Percentiles rank a stretch among this genome's conserved stretches.
Evolutionary conservation across 1,140 invertebrate genomes (phyloP).

Genomic region (Drosophila saltans): DNA sequence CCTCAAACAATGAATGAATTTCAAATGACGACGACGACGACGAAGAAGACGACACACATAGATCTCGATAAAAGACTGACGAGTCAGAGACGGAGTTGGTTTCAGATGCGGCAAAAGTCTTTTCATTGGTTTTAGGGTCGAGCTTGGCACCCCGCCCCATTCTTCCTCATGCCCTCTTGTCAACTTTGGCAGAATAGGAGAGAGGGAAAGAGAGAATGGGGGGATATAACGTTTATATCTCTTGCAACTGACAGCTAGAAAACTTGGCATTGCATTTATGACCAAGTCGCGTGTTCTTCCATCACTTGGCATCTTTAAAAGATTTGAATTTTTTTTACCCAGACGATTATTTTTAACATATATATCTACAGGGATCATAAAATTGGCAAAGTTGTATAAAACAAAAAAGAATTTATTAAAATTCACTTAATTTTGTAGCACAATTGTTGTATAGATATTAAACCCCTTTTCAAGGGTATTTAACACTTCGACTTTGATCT

Average conservation of each 20-base stretch:
- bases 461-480: background rate
- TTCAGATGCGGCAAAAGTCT: background rate
- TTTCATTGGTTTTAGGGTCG: slow-evolving; percentile 7
- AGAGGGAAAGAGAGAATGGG: background rate
- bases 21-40: slow-evolving; percentile 26
- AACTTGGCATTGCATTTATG: slow-evolving; percentile 75
- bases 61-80: slow-evolving; percentile 21
- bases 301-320: slow-evolving; percentile 1
- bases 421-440: too few species aligned
- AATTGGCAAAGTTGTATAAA: too few species aligned
- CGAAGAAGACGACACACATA: slow-evolving; percentile 16
- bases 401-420: too few species aligned
- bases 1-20: slow-evolving; percentile 59
- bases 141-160: background rate
- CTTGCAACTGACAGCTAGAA: slow-evolving; percentile 17
- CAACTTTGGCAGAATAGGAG: too few species aligned
- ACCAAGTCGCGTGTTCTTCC: slow-evolving; percentile 70
- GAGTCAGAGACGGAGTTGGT: slow-evolving; percentile 24
- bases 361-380: too few species aligned
- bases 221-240: background rate
- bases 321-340: too few species aligned
- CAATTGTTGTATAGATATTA: too few species aligned
- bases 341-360: too few species aligned
- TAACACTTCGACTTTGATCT: background rate
- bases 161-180: too few species aligned